Evolutionary conservation across 2,113 vertebrate genomes (phyloP), one percentile per base, ranked within the genome.

Genomic region (Syrrhaptes paradoxus): DNA sequence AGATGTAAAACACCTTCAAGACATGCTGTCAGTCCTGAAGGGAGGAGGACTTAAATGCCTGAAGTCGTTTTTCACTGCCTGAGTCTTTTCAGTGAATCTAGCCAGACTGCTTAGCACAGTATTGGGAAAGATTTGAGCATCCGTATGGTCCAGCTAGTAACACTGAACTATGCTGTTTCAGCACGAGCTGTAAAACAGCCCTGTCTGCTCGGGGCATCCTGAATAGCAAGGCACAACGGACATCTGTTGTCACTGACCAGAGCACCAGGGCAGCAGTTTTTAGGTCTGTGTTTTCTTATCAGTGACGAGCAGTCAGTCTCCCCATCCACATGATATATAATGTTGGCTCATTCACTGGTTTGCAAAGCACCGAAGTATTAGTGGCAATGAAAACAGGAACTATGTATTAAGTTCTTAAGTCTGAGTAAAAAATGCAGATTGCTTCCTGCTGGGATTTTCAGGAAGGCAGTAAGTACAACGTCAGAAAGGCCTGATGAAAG

Each of bases 251-350:
- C 28, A 58, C 9, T 26, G 7, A 52, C 3, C 16, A 51, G 32
- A 55, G 13, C 2, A 4, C n/a, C 1, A 1, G 46, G 7, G 46
- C 17, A 65, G 8, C 3, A 1, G 13, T 38, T 55, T n/a, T 16
- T 25, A 36, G 36, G 17, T 28, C 3, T 2, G 18, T 22, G 28
- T 49, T 45, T 54, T 74, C 25, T 36, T 8, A 29, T 10, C 29
- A 36, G 20, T 2, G 3, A 48, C 41, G 3, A 25, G 16, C 10
- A 25, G 48, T 52, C 46, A 25, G 48, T 52, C 46, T 8, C 10
- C 5, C 3, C 20, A 51, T 11, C 14, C 13, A 32, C 10, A 32
- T 4, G 17, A 4, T 7, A 58, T 1, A 4, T 4, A 10, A 41
- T 0, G 6, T 13, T 57, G 29, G n/a, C 7, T 70, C 16, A 52